These are phyloP conservation scores for Ophion ellenae DNA, from an alignment of 2,888 invertebrate genomes.

Conservation along the genomic window DNA sequence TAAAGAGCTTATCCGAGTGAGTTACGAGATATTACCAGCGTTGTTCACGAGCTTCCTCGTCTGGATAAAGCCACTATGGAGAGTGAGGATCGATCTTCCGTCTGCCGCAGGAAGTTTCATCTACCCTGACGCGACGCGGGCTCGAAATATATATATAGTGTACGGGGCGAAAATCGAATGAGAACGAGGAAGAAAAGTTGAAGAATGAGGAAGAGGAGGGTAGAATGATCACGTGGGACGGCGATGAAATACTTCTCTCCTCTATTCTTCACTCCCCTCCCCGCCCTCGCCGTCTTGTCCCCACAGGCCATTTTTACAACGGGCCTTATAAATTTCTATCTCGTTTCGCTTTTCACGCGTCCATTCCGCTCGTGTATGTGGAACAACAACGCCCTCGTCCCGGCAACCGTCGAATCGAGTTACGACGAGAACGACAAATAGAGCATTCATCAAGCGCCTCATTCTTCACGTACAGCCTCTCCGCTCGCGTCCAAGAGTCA, in stretches of 20 bases:
- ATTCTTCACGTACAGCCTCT: background rate
- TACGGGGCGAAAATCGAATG: slow-evolving; percentile 16
- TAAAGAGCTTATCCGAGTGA: slow-evolving; percentile 81
- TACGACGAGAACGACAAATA: slow-evolving; percentile 44
- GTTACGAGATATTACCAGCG: slow-evolving; percentile 81
- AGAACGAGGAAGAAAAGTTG: slow-evolving; percentile 16
- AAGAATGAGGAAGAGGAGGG: slow-evolving; percentile 5
- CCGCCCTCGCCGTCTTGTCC: slow-evolving; percentile 56
- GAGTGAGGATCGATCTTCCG: slow-evolving; percentile 77
- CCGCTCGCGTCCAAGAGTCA: background rate
- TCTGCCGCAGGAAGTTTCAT: slow-evolving; percentile 75
- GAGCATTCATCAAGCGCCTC: slow-evolving; percentile 32
- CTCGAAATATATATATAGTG: background rate
- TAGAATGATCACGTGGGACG: slow-evolving; percentile 22
- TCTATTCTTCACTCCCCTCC: slow-evolving; percentile 70
- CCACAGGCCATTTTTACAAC: slow-evolving; percentile 36
- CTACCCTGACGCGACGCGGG: slow-evolving; percentile 65
- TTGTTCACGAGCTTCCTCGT: slow-evolving; percentile 43
- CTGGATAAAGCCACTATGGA: slow-evolving; percentile 20
- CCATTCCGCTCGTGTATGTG: slow-evolving; percentile 10
- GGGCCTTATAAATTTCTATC: slow-evolving; percentile 58
- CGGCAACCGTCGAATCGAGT: slow-evolving; percentile 21
- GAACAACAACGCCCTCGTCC: slow-evolving; percentile 26
- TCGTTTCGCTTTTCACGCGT: slow-evolving; percentile 41
- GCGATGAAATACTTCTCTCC: slow-evolving; percentile 72